A percentile compares a stretch with the other conserved stretches of the same genome.
Evolutionary conservation across 2,797 vertebrate genomes (phyloP).

Genomic region (Carcharodon carcharias): DNA sequence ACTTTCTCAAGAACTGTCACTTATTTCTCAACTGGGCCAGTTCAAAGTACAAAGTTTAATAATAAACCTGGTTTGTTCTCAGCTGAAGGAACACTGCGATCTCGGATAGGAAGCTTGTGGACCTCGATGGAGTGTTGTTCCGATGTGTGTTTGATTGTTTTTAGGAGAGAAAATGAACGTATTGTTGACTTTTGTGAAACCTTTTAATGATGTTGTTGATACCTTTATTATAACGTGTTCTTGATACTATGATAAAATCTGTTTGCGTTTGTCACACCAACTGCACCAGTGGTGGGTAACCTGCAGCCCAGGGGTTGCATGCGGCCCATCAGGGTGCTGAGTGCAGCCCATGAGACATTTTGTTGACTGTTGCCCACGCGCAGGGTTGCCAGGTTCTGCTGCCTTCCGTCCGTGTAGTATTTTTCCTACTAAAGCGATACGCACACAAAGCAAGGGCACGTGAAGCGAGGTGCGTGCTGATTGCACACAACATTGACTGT

Average conservation of each 20-base stretch:
- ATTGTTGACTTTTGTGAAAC: neutral
- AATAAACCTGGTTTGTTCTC: neutral
- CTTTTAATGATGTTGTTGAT: neutral
- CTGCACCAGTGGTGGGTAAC: too few species aligned
- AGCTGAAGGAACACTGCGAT: neutral
- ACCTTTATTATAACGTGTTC: neutral
- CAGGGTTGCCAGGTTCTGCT: too few species aligned
- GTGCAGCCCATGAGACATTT: too few species aligned
- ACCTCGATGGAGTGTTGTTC: neutral
- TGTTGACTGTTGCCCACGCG: too few species aligned
- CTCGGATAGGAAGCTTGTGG: neutral
- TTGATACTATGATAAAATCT: neutral
- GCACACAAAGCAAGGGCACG: too few species aligned
- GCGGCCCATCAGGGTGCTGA: too few species aligned
- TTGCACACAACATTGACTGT: too few species aligned
- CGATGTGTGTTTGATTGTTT: neutral
- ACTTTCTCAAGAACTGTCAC: neutral
- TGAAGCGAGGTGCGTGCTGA: too few species aligned
- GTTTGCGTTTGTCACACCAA: too few species aligned
- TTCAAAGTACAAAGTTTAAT: neutral
- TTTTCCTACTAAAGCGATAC: too few species aligned
- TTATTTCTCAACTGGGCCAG: neutral
- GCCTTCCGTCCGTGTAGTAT: too few species aligned
- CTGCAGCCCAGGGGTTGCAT: too few species aligned
- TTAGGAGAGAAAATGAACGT: neutral